Percentiles rank a stretch among this genome's conserved stretches.
These are phyloP conservation scores for Oriolus oriolus DNA, from an alignment of 2,113 vertebrate species.

Conservation along the genomic window DNA sequence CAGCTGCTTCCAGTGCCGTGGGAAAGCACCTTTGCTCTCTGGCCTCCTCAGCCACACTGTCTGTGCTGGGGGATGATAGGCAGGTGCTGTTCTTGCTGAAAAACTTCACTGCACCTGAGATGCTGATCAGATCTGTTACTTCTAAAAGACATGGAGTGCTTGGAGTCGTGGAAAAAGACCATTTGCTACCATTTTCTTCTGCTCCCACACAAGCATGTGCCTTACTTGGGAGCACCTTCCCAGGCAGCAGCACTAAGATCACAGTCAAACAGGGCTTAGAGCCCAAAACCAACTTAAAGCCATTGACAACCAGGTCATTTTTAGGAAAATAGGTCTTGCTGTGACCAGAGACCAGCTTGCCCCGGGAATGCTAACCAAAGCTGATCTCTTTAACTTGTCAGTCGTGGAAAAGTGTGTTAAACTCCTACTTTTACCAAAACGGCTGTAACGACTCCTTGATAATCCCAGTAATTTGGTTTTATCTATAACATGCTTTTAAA, in stretches of 20 bases:
- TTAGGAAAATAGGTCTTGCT: neutral
- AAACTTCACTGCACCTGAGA: neutral
- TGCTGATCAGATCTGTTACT: neutral
- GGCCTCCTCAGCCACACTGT: neutral
- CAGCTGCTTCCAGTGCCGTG: neutral
- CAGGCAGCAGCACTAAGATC: neutral
- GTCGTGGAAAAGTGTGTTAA: neutral
- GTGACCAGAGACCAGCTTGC: neutral
- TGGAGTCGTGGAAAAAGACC: neutral
- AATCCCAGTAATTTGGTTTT: slow-evolving; percentile 53
- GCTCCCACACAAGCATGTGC: neutral
- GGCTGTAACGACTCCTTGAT: neutral
- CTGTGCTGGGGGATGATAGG: neutral
- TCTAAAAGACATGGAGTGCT: neutral
- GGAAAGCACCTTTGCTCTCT: neutral
- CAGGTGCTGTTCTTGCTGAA: neutral
- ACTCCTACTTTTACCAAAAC: neutral
- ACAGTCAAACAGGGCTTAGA: neutral
- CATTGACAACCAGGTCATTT: neutral
- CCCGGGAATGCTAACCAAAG: neutral
- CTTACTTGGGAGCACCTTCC: neutral
- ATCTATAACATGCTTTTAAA: slow-evolving; percentile 68
- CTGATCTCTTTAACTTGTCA: neutral
- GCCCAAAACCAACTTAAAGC: neutral
- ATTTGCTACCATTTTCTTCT: fast-evolving